Percentiles rank a stretch among this genome's conserved stretches.
These are phyloP conservation scores for Grammomys surdaster DNA, from an alignment of 2,113 vertebrate genomes.

Conservation along the genomic window DNA sequence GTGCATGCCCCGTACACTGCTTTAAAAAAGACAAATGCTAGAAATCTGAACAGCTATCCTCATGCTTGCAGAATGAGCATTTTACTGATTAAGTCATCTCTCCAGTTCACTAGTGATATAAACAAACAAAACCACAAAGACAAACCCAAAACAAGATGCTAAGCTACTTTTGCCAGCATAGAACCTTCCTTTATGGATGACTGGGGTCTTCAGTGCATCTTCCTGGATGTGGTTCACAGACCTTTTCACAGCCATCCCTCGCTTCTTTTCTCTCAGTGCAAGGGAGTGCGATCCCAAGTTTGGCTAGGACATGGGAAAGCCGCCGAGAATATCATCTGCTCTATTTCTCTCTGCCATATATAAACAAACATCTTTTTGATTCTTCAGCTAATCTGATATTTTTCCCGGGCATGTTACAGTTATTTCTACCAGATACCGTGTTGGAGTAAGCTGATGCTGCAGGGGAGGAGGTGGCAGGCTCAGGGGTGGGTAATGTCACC, in stretches of 20 bases:
- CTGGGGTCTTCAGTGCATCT: background rate
- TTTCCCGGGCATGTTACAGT: background rate
- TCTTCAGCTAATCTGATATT: background rate
- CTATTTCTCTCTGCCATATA: background rate
- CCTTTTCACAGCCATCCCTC: background rate
- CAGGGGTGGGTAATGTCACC: background rate
- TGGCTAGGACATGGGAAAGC: conserved; percentile 11
- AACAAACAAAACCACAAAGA: background rate
- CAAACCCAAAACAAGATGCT: background rate
- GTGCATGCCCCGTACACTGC: background rate
- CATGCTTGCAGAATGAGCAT: background rate
- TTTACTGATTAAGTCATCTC: background rate
- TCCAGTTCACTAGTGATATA: background rate
- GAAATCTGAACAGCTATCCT: background rate
- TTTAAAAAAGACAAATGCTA: background rate
- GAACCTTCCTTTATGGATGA: background rate
- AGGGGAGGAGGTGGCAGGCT: background rate
- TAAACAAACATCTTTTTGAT: conserved; percentile 51
- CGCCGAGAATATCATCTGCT: conserved; percentile 9
- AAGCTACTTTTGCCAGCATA: background rate
- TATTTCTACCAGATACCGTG: background rate
- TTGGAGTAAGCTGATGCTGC: background rate
- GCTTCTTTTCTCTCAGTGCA: background rate
- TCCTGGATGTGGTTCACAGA: background rate
- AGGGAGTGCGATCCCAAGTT: background rate